Conservation (phyloP, 2,888 invertebrate genomes). For the Phortica okadai region DNA sequence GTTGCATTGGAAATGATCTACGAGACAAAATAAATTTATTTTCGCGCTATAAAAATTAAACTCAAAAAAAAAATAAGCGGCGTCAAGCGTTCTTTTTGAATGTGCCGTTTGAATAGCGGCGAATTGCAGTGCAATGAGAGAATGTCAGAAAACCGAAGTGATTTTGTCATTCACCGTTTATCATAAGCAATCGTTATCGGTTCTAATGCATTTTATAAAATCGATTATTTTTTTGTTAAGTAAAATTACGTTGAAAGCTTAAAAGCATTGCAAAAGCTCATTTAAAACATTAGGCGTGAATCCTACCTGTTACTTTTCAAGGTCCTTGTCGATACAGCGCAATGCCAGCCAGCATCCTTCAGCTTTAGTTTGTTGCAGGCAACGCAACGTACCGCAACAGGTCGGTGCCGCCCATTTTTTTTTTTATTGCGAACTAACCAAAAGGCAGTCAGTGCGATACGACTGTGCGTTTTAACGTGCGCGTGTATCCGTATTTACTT, state of each 20-base stretch:
- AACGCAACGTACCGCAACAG: conserved; percentile 52
- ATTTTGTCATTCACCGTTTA: not conserved
- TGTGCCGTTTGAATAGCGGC: conserved; percentile 20
- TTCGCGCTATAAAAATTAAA: not conserved
- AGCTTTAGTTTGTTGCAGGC: conserved; percentile 49
- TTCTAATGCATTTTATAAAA: too few species aligned
- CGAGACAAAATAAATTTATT: too few species aligned
- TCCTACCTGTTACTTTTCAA: not conserved
- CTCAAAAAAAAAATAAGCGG: not conserved
- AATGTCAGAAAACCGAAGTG: not conserved
- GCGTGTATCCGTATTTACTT: too few species aligned
- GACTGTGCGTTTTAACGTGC: too few species aligned
- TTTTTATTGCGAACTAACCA: not conserved
- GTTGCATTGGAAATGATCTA: not conserved
- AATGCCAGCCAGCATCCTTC: not conserved
- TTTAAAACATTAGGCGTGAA: not conserved
- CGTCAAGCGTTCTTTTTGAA: conserved; percentile 5
- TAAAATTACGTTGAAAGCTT: not conserved
- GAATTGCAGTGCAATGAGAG: not conserved
- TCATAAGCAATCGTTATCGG: too few species aligned
- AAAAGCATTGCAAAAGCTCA: not conserved
- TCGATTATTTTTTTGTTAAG: too few species aligned
- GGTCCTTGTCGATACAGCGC: not conserved
- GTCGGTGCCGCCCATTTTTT: conserved; percentile 32
- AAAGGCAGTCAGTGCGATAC: too few species aligned